Base-by-base conservation (phyloP, 2,797 vertebrate species). In the Poecilia gillii region DNA sequence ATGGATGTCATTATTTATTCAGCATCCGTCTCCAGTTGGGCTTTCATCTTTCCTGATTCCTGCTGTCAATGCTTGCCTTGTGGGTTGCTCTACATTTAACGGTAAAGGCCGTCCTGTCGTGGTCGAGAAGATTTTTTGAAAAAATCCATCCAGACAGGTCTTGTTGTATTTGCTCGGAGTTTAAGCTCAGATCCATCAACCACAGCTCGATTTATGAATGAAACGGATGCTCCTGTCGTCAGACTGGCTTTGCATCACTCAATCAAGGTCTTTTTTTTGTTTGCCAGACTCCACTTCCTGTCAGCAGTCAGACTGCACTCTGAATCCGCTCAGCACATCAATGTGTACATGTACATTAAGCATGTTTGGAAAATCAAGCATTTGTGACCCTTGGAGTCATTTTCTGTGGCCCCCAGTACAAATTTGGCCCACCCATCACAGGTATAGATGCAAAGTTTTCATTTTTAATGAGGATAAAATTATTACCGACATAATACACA, bases 1-100 rank as follows among this genome's bases (percentile, higher is more conserved):
- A 92, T 93, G 84, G 87, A 89, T 89, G 90, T 89, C 91, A 93
- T 95, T 94, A 94, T 93, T 95, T 94, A 95, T 95, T 94, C 91
- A 94, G 83, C 87, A 81, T 87, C 81, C 70, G 90, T 84, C 85
- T 91, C 89, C 80, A 78, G 83, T 84, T 76, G 72, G 89, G 79
- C 89, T 91, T 94, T 93, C 85, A 91, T 93, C 88, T 90, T 87
- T 89, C 86, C 84, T 88, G 80, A 90, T 87, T 89, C 84, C 75
- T 80, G 55, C 86, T 86, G 85, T 91, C 81, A 78, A 36, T 86
- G 83, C 70, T 77, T 80, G 64, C 70, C 76, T 84, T 80, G 81
- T 83, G 74, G 75, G 8, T 86, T 83, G 82, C 90, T 86, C 84
- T 57, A 74, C 85, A 66, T 83, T 92, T 91, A 91, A 90, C 77